phyloP scores from a whole-genome alignment of 2,888 invertebrate genomes.

The Lithophane leautieri region DNA sequence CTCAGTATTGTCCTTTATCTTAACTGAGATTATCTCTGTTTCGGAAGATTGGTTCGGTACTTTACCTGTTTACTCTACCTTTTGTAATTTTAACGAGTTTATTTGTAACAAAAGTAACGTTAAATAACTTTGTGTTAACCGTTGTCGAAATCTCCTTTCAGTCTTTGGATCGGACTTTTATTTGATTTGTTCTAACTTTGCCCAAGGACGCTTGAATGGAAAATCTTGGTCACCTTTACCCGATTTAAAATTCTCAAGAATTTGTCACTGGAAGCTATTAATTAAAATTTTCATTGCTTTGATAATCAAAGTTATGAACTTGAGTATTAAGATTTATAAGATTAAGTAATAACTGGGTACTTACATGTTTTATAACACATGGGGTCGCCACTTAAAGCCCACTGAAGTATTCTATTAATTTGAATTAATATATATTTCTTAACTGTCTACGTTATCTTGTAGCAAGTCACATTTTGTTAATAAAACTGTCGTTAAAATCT shows the following conservation, averaged over 20 bases:
- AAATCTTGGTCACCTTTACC: conserved; percentile 14
- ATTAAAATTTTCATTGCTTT: conserved; percentile 43
- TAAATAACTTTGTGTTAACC: conserved; percentile 73
- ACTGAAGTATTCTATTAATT: conserved; percentile 50
- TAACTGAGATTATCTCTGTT: conserved; percentile 78
- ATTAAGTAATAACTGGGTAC: conserved; percentile 41
- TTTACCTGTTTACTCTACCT: conserved; percentile 75
- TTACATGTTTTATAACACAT: conserved; percentile 54
- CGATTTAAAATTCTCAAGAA: conserved; percentile 3
- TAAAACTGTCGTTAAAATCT: conserved; percentile 40
- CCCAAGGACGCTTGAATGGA: not conserved
- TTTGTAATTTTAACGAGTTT: conserved; percentile 82
- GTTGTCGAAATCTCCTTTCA: conserved; percentile 60
- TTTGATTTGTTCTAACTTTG: conserved; percentile 40
- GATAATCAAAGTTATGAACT: conserved; percentile 47
- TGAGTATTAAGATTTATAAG: conserved; percentile 49
- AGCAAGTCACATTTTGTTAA: conserved; percentile 24
- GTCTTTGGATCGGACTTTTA: conserved; percentile 34
- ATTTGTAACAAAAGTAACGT: conserved; percentile 75
- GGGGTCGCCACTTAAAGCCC: conserved; percentile 28
- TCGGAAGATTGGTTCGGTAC: conserved; percentile 79
- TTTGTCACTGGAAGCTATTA: conserved; percentile 13
- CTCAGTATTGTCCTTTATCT: conserved; percentile 78
- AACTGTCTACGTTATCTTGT: conserved; percentile 23
- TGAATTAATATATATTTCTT: conserved; percentile 43